Base-by-base conservation (phyloP, 2,888 invertebrate species). In the Falcaria lacertinaria region DNA sequence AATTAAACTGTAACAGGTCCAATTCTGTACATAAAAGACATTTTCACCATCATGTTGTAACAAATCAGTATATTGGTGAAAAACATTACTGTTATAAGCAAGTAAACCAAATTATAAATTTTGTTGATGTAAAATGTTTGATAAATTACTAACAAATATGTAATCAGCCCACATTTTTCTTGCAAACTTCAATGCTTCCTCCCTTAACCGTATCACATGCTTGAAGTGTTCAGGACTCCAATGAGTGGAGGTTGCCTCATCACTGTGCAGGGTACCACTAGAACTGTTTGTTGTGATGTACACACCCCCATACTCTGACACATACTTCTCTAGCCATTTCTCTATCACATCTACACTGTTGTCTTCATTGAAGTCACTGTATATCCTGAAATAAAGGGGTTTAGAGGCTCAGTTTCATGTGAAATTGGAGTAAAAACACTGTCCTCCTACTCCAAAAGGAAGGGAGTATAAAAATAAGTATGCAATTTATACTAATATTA, bases 301-400 rank as follows among this genome's bases (percentile, higher is more conserved):
- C 0, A 97, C 83, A 7, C 91, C 91, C 74, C 95, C 94, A 77
- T 97, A 98, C n/a, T 90, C 72, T 1, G 89, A 65, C 35, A 87
- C 86, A 39, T 93, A 91, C 13, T 86, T 83, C 1, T 89, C 66
- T 1, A 94, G 72, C 97, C 98, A 98, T 41, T 90, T 83, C 41
- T 92, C 85, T 32, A 98, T 70, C 43, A 98, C 91, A 45, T 92
- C 91, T 41, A 93, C 83, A 14, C 95, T 94, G 33, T 93, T 90
- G 74, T 98, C 98, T 50, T 92, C 84, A 80, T 97, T 98, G 63
- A 95, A 95, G 73, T 98, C 98, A 75, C 95, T 95, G 44, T 94
- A 89, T 51, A 98, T 93, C 96, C 97, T 97, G 42, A 15, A 52
- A 54, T 17, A 44, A n/a, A n/a, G n/a, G n/a, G n/a, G 17, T 11